phyloP scores from a whole-genome alignment of 1,140 invertebrate species.

The Triops cancriformis region DNA sequence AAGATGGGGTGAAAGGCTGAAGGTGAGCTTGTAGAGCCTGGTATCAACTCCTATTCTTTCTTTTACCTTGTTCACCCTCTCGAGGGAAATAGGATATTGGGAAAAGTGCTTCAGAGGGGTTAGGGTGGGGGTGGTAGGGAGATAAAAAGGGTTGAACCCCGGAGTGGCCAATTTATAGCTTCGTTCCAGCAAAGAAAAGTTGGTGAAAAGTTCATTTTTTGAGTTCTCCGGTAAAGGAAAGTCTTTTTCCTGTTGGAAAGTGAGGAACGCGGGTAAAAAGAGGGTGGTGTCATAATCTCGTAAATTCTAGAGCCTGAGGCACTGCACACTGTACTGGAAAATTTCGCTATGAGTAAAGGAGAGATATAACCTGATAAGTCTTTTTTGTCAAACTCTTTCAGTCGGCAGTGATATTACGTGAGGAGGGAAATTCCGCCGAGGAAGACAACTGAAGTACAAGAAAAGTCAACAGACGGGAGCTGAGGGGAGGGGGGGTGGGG shows the following conservation, averaged over 20 bases:
- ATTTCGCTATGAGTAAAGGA: not conserved
- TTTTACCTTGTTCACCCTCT: not conserved
- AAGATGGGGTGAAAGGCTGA: not conserved
- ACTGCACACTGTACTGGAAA: not conserved
- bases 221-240: not conserved
- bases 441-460: not conserved
- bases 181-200: not conserved
- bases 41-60: not conserved
- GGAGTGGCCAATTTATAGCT: conserved; percentile 7
- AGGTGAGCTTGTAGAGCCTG: not conserved
- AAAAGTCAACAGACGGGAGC: too few species aligned
- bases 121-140: not conserved
- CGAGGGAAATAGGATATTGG: conserved; percentile 9
- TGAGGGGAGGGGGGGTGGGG: too few species aligned
- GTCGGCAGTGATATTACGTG: not conserved
- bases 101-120: not conserved
- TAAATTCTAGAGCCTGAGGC: not conserved
- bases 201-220: not conserved
- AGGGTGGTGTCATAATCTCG: not conserved
- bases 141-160: not conserved
- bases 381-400: not conserved
- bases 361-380: not conserved
- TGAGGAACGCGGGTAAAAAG: not conserved
- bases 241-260: not conserved
- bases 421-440: not conserved